A percentile compares a stretch with the other conserved stretches of the same genome.
Conservation (phyloP, 37 sponge, comb jelly and placozoan species). For the Ephydatia muelleri region DNA sequence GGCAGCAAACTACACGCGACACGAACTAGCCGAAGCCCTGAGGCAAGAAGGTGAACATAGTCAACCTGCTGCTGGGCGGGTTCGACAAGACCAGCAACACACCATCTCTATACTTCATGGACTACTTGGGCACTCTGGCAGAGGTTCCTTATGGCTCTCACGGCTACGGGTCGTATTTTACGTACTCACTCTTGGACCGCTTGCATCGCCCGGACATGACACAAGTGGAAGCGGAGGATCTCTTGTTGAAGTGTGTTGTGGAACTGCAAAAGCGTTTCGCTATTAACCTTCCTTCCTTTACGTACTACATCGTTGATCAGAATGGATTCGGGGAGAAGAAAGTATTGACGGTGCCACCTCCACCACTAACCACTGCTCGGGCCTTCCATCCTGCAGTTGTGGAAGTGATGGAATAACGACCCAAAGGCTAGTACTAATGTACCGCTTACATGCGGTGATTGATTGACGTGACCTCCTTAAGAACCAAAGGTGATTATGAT, state of each 20-base stretch:
- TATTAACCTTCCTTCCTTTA: constrained; percentile 83
- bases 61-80: constrained; percentile 88
- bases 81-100: constrained; percentile 59
- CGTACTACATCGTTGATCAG: constrained; percentile 69
- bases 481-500: too few species aligned
- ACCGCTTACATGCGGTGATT: too few species aligned
- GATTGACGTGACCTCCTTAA: too few species aligned
- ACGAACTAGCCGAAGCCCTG: constrained; percentile 74
- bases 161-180: constrained; percentile 95
- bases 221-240: constrained; percentile 61
- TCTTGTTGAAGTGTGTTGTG: constrained; percentile 68
- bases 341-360: constrained; percentile 19
- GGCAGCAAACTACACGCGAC: constrained; percentile 80
- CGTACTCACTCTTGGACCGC: constrained; percentile 83
- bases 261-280: constrained; percentile 83
- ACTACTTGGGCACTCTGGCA: constrained; percentile 89
- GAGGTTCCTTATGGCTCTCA: constrained; percentile 95
- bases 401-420: neutral
- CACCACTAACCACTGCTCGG: neutral
- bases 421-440: too few species aligned
- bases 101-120: constrained; percentile 93
- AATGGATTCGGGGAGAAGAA: constrained; percentile 66
- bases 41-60: constrained; percentile 70
- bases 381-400: neutral
- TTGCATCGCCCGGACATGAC: constrained; percentile 77